Base-by-base conservation (phyloP, 2,113 vertebrate genomes). In the Mirza zaza region DNA sequence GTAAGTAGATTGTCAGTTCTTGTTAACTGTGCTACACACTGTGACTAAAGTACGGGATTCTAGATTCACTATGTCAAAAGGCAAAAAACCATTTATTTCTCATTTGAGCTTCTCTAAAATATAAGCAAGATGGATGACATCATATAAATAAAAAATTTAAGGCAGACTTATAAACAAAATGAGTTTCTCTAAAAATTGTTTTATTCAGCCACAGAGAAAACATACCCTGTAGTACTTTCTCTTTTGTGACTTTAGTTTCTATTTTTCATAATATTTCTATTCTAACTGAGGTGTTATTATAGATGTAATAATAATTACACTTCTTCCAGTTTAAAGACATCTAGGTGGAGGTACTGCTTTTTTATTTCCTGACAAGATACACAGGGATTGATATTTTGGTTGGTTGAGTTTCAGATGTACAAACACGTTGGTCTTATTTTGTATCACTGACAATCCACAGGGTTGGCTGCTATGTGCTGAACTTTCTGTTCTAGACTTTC, bases 401-500 rank as follows among this genome's bases (percentile, higher is more conserved):
- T 79, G 86, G 27, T 93, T 97, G 97, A 71, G 73, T 95, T 95
- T 93, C 95, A 94, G 98, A 98, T 98, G 97, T 97, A 61, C 97
- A 98, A 93, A 95, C 92, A 98, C 95, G 91, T 73, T 97, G 84
- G 96, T 97, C 97, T 98, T 96, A 50, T 97, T 98, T 97, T 97
- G 79, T 98, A 96, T 98, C 98, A 90, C 97, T 98, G 97, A 98
- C 98, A 97, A n/a, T 98, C 97, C 97, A 83, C 98, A 97, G 86
- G 89, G 97, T 97, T 97, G 98, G 96, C 98, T 25, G 96, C 98
- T 98, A 1, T 98, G 98, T 99, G 96, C 98, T 75, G 98, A 98
- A 99, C 99, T 98, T 97, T 98, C 97, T 99, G 99, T 99, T 97
- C 98, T 97, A 94, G 98, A 98, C 97, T 97, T 93, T 97, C 84